Evolutionary conservation across 2,797 vertebrate genomes (phyloP).

Genomic region (Kryptolebias ocellatus): DNA sequence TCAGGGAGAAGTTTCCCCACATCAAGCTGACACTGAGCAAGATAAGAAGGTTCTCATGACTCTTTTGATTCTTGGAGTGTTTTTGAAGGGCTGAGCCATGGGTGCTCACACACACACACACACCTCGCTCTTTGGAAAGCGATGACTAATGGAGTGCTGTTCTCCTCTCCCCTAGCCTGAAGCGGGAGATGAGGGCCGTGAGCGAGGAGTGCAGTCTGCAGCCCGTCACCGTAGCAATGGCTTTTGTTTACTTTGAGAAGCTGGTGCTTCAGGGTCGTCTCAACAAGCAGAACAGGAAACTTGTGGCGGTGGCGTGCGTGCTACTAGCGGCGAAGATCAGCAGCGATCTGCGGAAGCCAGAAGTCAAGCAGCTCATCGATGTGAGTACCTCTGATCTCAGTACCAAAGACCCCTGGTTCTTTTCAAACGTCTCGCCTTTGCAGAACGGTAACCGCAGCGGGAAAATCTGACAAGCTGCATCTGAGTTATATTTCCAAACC

Average conservation of each 20-base stretch:
- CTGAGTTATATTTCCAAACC: background rate
- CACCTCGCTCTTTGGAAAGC: background rate
- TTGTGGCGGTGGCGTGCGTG: conserved; percentile 93
- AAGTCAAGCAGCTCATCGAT: conserved; percentile 94
- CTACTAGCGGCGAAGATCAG: conserved; percentile 98
- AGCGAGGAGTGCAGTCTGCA: conserved; percentile 92
- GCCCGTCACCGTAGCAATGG: conserved; percentile 93
- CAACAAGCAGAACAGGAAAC: conserved; percentile 98
- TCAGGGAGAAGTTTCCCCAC: conserved; percentile 96
- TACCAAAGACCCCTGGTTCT: background rate
- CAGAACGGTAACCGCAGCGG: background rate
- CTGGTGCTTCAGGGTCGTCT: conserved; percentile 94
- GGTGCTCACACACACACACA: background rate
- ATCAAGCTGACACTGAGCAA: conserved; percentile 97
- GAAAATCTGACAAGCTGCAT: background rate
- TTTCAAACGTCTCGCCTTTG: background rate
- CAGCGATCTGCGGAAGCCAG: conserved; percentile 93
- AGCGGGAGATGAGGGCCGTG: conserved; percentile 93
- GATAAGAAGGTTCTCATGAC: conserved; percentile 89
- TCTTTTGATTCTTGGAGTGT: background rate
- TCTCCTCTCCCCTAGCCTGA: conserved; percentile 81
- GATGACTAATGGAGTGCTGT: background rate
- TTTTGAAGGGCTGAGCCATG: too few species aligned
- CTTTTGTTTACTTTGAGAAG: conserved; percentile 99
- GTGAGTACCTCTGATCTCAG: conserved; percentile 79